Base-by-base conservation (phyloP, 2,888 invertebrate species). In the Tipula vernalis region DNA sequence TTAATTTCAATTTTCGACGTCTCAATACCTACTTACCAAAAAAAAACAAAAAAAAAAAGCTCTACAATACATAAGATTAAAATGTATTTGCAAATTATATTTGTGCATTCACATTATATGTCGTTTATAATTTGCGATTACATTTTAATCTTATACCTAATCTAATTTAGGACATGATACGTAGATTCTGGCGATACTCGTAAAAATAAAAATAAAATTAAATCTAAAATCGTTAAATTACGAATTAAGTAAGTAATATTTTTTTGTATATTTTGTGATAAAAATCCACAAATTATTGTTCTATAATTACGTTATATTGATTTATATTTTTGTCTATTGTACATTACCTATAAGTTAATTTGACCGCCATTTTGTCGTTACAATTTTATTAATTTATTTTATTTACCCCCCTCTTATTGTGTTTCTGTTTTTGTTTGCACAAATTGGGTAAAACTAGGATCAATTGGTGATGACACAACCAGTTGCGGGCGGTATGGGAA, bases 401-500 rank as follows among this genome's bases (percentile, higher is more conserved):
- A 71, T 71, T 71, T 28, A 28, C 28, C 28, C 28, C 28, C 28
- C 28, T 28, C 28, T 1, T 8, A 28, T 13, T 71, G 71, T 71
- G 71, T 71, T 71, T 71, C 71, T 71, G 28, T 71, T 18, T 39
- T 84, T 84, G n/a, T 15, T 84, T 84, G 8, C 84, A 84, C 71
- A 71, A 71, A 39, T 84, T 36, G 83, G n/a, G 28, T 13, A 83
- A 47, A 41, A 36, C 92, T 94, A 98, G 96, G 98, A 99, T 92
- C 98, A 98, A 92, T 94, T 99, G 88, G 95, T 95, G 88, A 95
- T 95, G 12, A 97, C 98, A n/a, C 95, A 96, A 87, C 98, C 98
- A 0, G 96, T 99, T 1, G 95, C 95, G 86, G 96, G 98, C 87
- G 99, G 99, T 12, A 97, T 99, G 95, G 99, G 99, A 36, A 98